Percentiles rank a stretch among this genome's conserved stretches.
These are phyloP conservation scores for Liasis olivaceus DNA, from an alignment of 2,797 vertebrate species.

Conservation along the genomic window DNA sequence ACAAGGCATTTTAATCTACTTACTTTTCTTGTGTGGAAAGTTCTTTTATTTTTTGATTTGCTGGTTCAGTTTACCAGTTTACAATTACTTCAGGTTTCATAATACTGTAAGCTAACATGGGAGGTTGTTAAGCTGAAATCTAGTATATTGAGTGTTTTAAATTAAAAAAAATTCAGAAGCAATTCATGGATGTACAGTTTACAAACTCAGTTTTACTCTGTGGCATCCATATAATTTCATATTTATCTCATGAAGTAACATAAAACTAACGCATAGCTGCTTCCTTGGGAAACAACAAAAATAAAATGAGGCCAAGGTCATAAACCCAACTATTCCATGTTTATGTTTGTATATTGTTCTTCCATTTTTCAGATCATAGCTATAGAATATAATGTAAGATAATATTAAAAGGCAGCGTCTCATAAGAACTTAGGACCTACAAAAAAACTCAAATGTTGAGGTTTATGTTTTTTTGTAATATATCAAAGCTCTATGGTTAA, in stretches of 20 bases:
- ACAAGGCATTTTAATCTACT: neutral
- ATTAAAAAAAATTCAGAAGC: neutral
- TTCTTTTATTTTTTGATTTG: neutral
- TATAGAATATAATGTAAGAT: conserved; percentile 23
- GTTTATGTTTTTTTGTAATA: neutral
- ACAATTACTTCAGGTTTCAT: neutral
- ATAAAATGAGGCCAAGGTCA: neutral
- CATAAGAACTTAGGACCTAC: neutral
- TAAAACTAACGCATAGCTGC: neutral
- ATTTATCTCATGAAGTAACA: fast-evolving
- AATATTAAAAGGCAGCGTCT: neutral
- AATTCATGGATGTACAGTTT: conserved; percentile 7
- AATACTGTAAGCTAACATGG: neutral
- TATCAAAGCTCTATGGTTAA: neutral
- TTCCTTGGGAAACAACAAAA: conserved; percentile 8
- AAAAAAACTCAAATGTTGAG: neutral
- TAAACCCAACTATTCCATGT: neutral
- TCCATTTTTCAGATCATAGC: conserved; percentile 17
- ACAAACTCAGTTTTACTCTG: neutral
- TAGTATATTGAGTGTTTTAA: neutral
- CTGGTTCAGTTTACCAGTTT: neutral
- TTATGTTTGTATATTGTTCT: neutral
- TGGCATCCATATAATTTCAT: fast-evolving
- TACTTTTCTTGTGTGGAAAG: neutral
- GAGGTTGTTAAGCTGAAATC: neutral